Percentiles rank a stretch among this genome's conserved stretches.
Evolutionary conservation across 2,797 vertebrate species (phyloP).

Genomic region (Hipposideros larvatus): DNA sequence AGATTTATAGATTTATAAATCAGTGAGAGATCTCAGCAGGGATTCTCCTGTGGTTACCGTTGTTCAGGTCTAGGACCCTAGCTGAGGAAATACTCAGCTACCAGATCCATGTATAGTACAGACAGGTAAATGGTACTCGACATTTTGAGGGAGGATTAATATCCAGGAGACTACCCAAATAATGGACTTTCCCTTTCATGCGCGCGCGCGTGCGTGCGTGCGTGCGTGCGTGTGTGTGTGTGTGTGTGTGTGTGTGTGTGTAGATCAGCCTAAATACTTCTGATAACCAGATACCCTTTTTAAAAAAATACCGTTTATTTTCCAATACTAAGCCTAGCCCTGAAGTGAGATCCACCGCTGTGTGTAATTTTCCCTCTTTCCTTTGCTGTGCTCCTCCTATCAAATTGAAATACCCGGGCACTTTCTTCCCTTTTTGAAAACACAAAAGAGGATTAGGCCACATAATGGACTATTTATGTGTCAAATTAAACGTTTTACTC

Average conservation of each 20-base stretch:
- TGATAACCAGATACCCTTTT: slow-evolving; percentile 40
- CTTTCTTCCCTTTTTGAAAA: slow-evolving; percentile 80
- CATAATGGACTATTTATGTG: slow-evolving; percentile 85
- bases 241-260: too few relatives aligned
- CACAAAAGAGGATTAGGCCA: slow-evolving; percentile 84
- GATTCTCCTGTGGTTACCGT: neutral
- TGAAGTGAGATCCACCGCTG: slow-evolving; percentile 54
- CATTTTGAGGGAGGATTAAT: slow-evolving; percentile 52
- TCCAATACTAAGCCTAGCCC: neutral
- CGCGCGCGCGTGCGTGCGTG: too few relatives aligned
- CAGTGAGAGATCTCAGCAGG: neutral
- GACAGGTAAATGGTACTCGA: slow-evolving; percentile 13
- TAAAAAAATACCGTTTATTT: slow-evolving; percentile 50
- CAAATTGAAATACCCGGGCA: slow-evolving; percentile 72
- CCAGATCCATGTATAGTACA: neutral
- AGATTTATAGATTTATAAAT: neutral
- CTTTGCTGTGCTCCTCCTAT: slow-evolving; percentile 56
- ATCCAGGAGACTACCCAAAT: slow-evolving; percentile 11
- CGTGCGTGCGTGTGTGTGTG: too few relatives aligned
- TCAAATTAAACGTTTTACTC: slow-evolving; percentile 84
- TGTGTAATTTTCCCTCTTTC: neutral
- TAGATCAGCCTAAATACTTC: neutral
- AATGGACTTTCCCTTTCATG: neutral
- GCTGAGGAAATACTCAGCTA: neutral
- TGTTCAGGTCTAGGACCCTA: neutral